Percentiles rank a stretch among this genome's conserved stretches.
Evolutionary conservation across 2,888 invertebrate genomes (phyloP).

Genomic region (Ctena decussata): DNA sequence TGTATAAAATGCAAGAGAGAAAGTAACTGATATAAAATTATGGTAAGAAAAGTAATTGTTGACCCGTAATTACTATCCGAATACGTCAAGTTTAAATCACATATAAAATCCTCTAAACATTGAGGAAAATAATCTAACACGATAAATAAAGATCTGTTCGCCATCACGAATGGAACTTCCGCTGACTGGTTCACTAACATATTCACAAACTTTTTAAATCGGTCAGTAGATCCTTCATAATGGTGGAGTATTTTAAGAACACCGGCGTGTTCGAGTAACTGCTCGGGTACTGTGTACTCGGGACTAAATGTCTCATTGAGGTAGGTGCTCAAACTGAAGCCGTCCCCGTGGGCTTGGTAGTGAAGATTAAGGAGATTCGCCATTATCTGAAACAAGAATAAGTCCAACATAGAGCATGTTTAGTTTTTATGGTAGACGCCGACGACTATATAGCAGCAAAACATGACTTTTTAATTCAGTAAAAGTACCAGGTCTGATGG

Average conservation of each 20-base stretch:
- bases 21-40: slow-evolving; percentile 70
- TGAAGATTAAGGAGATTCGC: slow-evolving; percentile 14
- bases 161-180: slow-evolving; percentile 60
- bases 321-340: slow-evolving; percentile 49
- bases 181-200: slow-evolving; percentile 43
- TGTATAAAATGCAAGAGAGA: slow-evolving; percentile 64
- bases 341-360: slow-evolving; percentile 40
- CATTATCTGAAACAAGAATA: background rate
- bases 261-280: slow-evolving; percentile 61
- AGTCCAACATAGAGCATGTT: too few species aligned
- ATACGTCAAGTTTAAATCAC: background rate
- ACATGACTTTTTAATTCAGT: too few species aligned
- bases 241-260: slow-evolving; percentile 66
- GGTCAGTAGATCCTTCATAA: slow-evolving; percentile 66
- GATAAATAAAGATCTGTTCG: slow-evolving; percentile 67
- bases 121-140: slow-evolving; percentile 60
- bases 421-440: too few species aligned
- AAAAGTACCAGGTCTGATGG: too few species aligned
- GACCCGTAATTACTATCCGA: slow-evolving; percentile 40
- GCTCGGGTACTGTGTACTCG: background rate
- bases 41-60: slow-evolving; percentile 54
- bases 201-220: slow-evolving; percentile 64
- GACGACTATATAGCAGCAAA: too few species aligned
- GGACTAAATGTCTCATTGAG: slow-evolving; percentile 55
- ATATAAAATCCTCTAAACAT: slow-evolving; percentile 18